Conservation (phyloP, 1,140 invertebrate species). For the Theocolax elegans region DNA sequence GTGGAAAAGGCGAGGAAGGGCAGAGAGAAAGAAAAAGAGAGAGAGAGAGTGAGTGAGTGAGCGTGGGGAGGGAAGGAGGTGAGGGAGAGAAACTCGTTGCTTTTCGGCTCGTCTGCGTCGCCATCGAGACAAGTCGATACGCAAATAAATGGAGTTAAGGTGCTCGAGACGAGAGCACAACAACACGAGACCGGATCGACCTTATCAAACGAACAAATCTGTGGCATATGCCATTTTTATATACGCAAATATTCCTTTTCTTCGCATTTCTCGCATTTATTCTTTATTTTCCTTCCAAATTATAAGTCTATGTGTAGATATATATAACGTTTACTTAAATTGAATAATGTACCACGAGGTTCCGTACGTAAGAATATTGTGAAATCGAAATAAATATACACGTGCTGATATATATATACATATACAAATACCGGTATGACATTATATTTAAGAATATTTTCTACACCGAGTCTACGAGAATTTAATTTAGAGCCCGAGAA, state of each 20-base stretch:
- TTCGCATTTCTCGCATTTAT: neutral
- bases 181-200: neutral
- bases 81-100: neutral
- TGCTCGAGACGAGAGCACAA: neutral
- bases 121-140: conserved; percentile 4
- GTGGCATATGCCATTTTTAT: conserved; percentile 1
- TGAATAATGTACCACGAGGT: no score
- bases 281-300: neutral
- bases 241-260: no score
- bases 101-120: conserved; percentile 9
- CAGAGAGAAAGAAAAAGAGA: neutral
- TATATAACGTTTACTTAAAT: no score
- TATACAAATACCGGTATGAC: no score
- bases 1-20: neutral
- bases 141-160: conserved; percentile 23
- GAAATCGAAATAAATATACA: no score
- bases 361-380: no score
- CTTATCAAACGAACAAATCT: neutral
- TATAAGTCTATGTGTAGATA: no score
- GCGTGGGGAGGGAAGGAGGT: no score
- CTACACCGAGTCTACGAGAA: neutral
- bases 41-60: neutral
- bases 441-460: no score
- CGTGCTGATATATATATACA: no score
- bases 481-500: conserved; percentile 16